A percentile compares a stretch with the other conserved stretches of the same genome.
phyloP scores from a whole-genome alignment of 2,113 vertebrate genomes.

The Garra rufa region DNA sequence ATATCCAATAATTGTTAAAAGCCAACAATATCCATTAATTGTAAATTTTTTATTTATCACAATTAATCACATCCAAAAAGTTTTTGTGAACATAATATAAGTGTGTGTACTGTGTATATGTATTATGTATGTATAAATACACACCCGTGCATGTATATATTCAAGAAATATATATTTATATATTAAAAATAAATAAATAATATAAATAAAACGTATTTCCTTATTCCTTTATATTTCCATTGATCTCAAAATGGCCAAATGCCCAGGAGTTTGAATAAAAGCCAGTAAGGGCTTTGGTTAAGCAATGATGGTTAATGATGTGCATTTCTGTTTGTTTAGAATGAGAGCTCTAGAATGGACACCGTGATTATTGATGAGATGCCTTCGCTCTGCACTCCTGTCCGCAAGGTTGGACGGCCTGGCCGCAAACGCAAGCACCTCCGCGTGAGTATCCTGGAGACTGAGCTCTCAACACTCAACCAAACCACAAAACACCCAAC shows the following conservation, averaged over 20 bases:
- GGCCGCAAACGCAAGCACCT: slow-evolving; percentile 89
- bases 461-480: slow-evolving; percentile 16
- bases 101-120: no score
- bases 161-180: no score
- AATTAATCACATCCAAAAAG: no score
- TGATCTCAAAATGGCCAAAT: not conserved
- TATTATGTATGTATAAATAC: no score
- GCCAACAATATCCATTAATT: not conserved
- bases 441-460: slow-evolving; percentile 79
- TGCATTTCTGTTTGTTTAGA: slow-evolving; percentile 68
- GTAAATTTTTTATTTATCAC: no score
- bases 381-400: slow-evolving; percentile 76
- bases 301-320: not conserved
- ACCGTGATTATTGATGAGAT: slow-evolving; percentile 83
- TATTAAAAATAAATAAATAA: no score
- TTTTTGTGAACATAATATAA: no score
- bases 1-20: not conserved
- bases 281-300: not conserved
- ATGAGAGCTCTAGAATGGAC: slow-evolving; percentile 79
- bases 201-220: no score
- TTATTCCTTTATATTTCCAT: not conserved
- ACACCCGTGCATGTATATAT: no score
- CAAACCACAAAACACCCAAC: slow-evolving; percentile 27
- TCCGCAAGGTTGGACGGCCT: slow-evolving; percentile 84
- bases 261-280: not conserved